These are phyloP conservation scores for Diacarnus erythraeanus DNA, from an alignment of 37 sponge, comb jelly and placozoan species.

Conservation along the genomic window DNA sequence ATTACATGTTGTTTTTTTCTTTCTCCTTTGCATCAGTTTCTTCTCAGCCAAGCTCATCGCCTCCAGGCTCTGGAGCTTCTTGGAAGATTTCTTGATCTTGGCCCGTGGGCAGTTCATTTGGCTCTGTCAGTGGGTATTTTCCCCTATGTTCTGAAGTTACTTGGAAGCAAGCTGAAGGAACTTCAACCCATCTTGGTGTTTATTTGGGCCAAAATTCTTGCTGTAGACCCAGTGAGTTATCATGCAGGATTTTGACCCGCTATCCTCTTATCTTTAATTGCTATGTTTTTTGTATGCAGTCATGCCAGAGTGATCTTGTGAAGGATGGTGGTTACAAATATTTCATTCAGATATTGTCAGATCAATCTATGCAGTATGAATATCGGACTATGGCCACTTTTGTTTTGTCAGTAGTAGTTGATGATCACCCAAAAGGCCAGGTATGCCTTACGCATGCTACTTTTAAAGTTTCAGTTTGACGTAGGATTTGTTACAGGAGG, in stretches of 20 bases:
- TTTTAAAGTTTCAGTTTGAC: not conserved
- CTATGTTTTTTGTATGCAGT: conserved; percentile 22
- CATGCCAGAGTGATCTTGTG: conserved; percentile 83
- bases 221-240: conserved; percentile 77
- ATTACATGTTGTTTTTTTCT: not conserved
- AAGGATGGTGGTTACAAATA: conserved; percentile 85
- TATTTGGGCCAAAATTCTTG: conserved; percentile 98
- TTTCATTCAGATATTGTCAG: conserved; percentile 81
- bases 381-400: conserved; percentile 91
- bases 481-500: conserved; percentile 41
- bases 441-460: not conserved
- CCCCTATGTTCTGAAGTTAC: conserved; percentile 94
- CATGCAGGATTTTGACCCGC: not conserved
- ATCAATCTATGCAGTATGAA: conserved; percentile 81
- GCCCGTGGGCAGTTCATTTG: conserved; percentile 88
- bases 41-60: conserved; percentile 92
- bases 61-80: conserved; percentile 92
- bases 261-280: too few species aligned
- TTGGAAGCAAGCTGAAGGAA: conserved; percentile 89
- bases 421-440: conserved; percentile 77
- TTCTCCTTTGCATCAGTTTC: conserved; percentile 54
- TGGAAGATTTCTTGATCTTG: conserved; percentile 91
- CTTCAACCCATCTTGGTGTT: conserved; percentile 91
- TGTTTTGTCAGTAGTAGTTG: conserved; percentile 70
- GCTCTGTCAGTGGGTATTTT: conserved; percentile 96